Evolutionary conservation across 2,888 invertebrate genomes (phyloP).

Genomic region (Campoplex nolae): DNA sequence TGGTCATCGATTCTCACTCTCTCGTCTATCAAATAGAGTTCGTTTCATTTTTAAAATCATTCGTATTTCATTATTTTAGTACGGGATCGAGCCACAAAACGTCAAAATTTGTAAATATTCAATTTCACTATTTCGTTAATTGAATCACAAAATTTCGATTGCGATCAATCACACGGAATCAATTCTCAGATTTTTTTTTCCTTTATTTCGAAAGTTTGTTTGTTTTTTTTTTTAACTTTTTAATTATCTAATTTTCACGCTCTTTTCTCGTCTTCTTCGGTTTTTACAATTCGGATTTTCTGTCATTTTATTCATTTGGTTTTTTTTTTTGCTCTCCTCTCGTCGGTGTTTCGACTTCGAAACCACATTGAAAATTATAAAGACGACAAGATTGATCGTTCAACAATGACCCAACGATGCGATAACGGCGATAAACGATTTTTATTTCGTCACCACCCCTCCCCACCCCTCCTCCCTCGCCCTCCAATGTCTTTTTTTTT

Average conservation of each 20-base stretch:
- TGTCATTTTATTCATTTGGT: background rate
- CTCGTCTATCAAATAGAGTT: background rate
- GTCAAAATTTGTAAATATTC: conserved; percentile 29
- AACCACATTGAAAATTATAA: conserved; percentile 52
- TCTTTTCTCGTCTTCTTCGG: conserved; percentile 6
- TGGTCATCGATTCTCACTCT: conserved; percentile 47
- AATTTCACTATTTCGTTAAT: conserved; percentile 29
- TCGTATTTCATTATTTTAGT: conserved; percentile 5
- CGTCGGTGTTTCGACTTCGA: conserved; percentile 48
- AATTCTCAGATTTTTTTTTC: conserved; percentile 7
- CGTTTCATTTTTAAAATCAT: background rate
- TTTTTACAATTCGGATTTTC: conserved; percentile 12
- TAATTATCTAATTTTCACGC: conserved; percentile 13
- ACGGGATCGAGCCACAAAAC: conserved; percentile 28
- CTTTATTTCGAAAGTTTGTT: conserved; percentile 19
- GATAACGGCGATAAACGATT: conserved; percentile 46
- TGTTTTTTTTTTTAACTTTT: conserved; percentile 5
- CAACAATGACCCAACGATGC: conserved; percentile 58
- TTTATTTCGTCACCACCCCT: conserved; percentile 23
- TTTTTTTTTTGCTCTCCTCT: conserved; percentile 44
- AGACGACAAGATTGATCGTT: conserved; percentile 61
- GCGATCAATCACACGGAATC: conserved; percentile 26
- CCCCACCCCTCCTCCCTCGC: background rate
- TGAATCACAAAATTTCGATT: conserved; percentile 36
- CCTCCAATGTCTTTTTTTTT: background rate